Evolutionary conservation across 2,888 invertebrate species (phyloP).

Genomic region (Oxystoma pomonae): DNA sequence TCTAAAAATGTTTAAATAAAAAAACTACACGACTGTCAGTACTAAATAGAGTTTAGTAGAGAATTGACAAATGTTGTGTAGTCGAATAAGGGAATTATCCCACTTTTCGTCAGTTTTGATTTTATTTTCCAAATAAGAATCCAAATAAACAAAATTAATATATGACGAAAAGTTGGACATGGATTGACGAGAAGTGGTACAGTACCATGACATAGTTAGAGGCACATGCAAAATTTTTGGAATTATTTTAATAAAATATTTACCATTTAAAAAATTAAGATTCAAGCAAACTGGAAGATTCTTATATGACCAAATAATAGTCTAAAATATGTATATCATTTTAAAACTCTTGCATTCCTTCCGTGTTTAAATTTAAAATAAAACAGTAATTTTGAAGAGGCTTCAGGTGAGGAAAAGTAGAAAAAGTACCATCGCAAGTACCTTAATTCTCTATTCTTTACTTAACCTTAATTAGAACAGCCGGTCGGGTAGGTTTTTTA

Average conservation of each 20-base stretch:
- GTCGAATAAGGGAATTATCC: no score
- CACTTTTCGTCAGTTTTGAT: no score
- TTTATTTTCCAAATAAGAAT: no score
- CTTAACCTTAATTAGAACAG: no score
- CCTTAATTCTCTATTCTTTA: no score
- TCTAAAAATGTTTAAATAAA: no score
- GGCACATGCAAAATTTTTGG: not conserved
- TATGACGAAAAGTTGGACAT: not conserved
- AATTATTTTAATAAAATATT: not conserved
- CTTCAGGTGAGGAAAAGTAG: not conserved
- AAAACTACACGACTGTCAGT: no score
- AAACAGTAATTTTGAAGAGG: not conserved
- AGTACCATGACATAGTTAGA: not conserved
- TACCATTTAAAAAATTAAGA: not conserved
- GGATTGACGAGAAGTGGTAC: not conserved
- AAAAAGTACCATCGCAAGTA: not conserved
- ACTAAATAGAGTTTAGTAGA: no score
- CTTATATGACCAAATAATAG: not conserved
- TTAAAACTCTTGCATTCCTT: not conserved
- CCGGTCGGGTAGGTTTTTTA: no score
- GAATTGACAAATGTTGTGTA: no score
- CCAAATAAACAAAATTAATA: not conserved
- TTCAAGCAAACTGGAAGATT: not conserved
- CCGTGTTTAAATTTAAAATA: not conserved
- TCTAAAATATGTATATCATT: not conserved